Evolutionary conservation across 1,140 invertebrate species (phyloP), one percentile per base, ranked within the genome.

Genomic region (Neelides sp.): DNA sequence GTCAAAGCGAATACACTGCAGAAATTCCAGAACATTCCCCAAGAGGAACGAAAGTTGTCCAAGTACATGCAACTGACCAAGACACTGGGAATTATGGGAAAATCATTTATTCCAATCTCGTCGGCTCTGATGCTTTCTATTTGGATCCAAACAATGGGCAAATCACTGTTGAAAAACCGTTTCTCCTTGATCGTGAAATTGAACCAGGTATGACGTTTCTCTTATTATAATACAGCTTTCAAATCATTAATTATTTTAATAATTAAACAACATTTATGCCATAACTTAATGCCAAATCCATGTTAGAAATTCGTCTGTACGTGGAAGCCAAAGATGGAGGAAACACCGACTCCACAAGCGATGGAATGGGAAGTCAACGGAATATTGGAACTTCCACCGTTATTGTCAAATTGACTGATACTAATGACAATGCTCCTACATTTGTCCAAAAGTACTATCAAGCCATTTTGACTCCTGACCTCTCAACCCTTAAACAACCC

Each of bases 111-210:
- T 85, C 83, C 35, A 71, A 71, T 44, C 78, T 91, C 62, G 71
- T 77, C 55, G 85, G 85, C 26, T 74, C 78, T 56, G 73, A 80
- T 37, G 81, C 61, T 77, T 79, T 95, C 54, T 68, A 72, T 44
- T 73, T 96, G 57, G 79, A 95, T 68, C 73, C 82, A 20, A 69
- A 78, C 32, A 79, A 78, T 8, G 91, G 91, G 4, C 63, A 81
- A 20, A 81, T 96, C 48, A 82, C 78, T 1, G 78, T 91, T 1
- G 78, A 78, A 80, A 58, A 78, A 74, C 47, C 75, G 78, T 42
- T 73, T 74, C 19, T 81, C 4, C 45, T 95, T 47, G 90, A 95
- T 67, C 75, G 90, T 35, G 90, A 96, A 70, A 68, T 75, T 10
- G 77, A 77, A 62, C 71, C 78, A 49, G 67, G 70, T 71, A 59